Percentiles rank a stretch among this genome's conserved stretches.
Conservation (phyloP, 2,888 invertebrate genomes). For the Metallyticus violacea region DNA sequence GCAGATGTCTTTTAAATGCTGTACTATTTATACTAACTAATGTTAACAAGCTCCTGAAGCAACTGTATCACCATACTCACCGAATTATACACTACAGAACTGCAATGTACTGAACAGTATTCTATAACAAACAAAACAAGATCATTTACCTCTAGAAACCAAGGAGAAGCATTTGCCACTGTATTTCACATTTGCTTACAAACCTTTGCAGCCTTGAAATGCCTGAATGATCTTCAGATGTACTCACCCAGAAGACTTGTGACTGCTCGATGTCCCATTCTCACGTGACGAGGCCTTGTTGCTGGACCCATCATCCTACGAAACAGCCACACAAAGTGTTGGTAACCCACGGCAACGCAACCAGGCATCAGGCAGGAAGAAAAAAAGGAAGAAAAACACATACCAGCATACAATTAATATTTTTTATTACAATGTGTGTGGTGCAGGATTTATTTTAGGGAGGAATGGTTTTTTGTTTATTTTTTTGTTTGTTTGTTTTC, state of each 20-base stretch:
- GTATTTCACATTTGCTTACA: not conserved
- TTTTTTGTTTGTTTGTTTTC: no score
- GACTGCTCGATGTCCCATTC: conserved; percentile 54
- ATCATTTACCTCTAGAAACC: conserved; percentile 19
- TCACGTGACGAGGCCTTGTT: conserved; percentile 43
- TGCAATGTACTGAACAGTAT: conserved; percentile 31
- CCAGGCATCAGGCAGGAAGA: conserved; percentile 39
- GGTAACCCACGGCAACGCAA: conserved; percentile 35
- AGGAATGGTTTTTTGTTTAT: no score
- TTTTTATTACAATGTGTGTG: conserved; percentile 8
- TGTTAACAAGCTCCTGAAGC: not conserved
- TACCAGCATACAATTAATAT: conserved; percentile 45
- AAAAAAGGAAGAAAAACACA: conserved; percentile 46
- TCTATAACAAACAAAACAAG: conserved; percentile 33
- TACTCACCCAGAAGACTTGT: conserved; percentile 56
- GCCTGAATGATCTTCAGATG: not conserved
- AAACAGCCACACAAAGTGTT: conserved; percentile 46
- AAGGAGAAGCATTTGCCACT: not conserved
- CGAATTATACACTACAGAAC: conserved; percentile 28
- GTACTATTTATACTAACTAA: not conserved
- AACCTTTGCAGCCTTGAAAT: not conserved
- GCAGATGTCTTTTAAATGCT: not conserved
- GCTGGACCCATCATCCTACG: conserved; percentile 50
- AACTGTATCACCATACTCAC: conserved; percentile 26
- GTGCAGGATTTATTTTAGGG: not conserved